A percentile compares a stretch with the other conserved stretches of the same genome.
Conservation (phyloP, 2,888 invertebrate species). For the Trachelus tabidus region DNA sequence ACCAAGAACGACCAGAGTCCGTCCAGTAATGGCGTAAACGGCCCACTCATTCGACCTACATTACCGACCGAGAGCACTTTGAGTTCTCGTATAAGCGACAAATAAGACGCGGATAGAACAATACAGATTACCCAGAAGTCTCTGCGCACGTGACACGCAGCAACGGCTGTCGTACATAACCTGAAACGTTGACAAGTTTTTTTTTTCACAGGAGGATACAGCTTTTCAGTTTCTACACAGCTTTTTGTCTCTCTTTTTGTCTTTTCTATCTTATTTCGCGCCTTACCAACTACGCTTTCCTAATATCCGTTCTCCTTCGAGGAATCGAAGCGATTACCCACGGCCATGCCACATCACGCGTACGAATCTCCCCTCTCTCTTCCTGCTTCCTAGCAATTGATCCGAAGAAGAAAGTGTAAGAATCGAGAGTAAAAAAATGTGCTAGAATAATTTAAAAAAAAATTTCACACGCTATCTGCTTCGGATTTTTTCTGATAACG, state of each 20-base stretch:
- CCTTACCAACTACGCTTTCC: slow-evolving; percentile 48
- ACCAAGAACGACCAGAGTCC: neutral
- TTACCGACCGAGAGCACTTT: neutral
- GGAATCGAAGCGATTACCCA: slow-evolving; percentile 59
- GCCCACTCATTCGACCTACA: neutral
- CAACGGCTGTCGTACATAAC: neutral
- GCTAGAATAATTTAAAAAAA: neutral
- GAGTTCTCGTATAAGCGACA: neutral
- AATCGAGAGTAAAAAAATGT: neutral
- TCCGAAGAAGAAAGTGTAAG: neutral
- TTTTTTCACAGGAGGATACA: slow-evolving; percentile 37
- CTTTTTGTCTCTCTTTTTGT: slow-evolving; percentile 15
- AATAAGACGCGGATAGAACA: neutral
- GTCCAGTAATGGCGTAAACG: neutral
- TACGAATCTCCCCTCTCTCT: neutral
- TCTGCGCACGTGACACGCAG: neutral
- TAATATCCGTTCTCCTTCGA: slow-evolving; percentile 61
- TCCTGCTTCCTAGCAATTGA: neutral
- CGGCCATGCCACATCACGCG: slow-evolving; percentile 20
- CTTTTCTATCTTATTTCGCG: slow-evolving; percentile 26
- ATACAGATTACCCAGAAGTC: neutral
- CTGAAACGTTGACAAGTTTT: neutral
- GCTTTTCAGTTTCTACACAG: slow-evolving; percentile 45
- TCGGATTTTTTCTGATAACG: neutral
- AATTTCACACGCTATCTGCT: neutral